Conservation (phyloP, 2,888 invertebrate genomes). For the Rhamnusium bicolor region DNA sequence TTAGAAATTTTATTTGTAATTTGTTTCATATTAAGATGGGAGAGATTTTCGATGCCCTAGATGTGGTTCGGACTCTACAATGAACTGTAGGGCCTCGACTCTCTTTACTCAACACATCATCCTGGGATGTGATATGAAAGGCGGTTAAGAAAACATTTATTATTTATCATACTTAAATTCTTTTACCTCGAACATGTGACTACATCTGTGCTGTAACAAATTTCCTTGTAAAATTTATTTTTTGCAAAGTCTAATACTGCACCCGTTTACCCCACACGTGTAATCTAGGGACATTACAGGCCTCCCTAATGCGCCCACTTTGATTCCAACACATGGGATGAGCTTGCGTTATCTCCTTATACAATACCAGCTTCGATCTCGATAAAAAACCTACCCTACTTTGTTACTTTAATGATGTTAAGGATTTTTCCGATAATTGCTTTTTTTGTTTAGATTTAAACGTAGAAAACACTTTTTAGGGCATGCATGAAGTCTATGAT, state of each 20-base stretch:
- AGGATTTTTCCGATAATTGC: slow-evolving; percentile 53
- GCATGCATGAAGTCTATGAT: slow-evolving; percentile 11
- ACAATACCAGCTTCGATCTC: slow-evolving; percentile 47
- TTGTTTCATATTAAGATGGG: no score
- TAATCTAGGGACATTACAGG: slow-evolving; percentile 49
- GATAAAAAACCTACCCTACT: slow-evolving; percentile 51
- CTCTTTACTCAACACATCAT: no score
- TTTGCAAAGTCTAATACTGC: not conserved
- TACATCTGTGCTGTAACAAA: not conserved
- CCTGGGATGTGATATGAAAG: no score
- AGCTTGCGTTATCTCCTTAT: slow-evolving; percentile 50
- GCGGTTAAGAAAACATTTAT: no score
- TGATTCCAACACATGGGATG: slow-evolving; percentile 55
- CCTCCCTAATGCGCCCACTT: slow-evolving; percentile 51
- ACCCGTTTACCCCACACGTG: slow-evolving; percentile 38
- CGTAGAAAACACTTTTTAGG: slow-evolving; percentile 8
- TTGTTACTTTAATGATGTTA: slow-evolving; percentile 54
- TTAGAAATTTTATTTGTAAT: no score
- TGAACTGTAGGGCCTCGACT: no score
- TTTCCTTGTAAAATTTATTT: no score
- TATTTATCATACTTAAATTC: no score
- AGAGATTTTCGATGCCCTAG: no score
- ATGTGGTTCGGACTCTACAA: no score
- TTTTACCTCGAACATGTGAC: no score
- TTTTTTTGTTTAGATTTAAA: slow-evolving; percentile 37